These are phyloP conservation scores for Cephalopachus bancanus DNA, from an alignment of 2,797 vertebrate genomes.

Conservation along the genomic window DNA sequence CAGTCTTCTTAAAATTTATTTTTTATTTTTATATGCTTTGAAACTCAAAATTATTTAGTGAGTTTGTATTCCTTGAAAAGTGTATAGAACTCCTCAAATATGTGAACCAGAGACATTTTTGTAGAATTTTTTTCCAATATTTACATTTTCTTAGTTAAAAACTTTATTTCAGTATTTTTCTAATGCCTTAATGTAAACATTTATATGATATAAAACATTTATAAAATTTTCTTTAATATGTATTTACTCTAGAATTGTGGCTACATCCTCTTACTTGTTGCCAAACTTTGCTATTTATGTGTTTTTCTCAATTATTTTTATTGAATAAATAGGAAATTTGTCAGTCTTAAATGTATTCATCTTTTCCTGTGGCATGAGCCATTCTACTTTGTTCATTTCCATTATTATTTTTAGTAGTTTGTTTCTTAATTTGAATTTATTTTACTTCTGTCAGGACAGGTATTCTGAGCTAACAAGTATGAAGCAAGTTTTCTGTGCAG, in stretches of 20 bases:
- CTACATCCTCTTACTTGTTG: too few relatives aligned
- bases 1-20: not conserved
- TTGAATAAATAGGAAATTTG: not conserved
- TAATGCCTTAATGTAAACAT: not conserved
- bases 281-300: not conserved
- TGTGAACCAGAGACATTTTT: not conserved
- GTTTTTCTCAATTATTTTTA: not conserved
- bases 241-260: not conserved
- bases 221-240: not conserved
- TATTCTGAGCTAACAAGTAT: too few relatives aligned
- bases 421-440: not conserved
- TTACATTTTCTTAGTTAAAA: not conserved
- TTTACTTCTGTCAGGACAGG: accelerated
- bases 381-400: not conserved
- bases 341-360: not conserved
- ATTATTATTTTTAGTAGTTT: not conserved
- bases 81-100: not conserved
- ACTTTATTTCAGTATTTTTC: not conserved
- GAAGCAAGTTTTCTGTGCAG: not conserved
- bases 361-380: not conserved
- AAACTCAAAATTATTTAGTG: not conserved
- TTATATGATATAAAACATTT: too few relatives aligned
- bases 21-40: not conserved
- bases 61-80: not conserved
- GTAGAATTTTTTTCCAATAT: not conserved